Evolutionary conservation across 1,140 invertebrate species (phyloP).

Genomic region (Oncopeltus fasciatus): DNA sequence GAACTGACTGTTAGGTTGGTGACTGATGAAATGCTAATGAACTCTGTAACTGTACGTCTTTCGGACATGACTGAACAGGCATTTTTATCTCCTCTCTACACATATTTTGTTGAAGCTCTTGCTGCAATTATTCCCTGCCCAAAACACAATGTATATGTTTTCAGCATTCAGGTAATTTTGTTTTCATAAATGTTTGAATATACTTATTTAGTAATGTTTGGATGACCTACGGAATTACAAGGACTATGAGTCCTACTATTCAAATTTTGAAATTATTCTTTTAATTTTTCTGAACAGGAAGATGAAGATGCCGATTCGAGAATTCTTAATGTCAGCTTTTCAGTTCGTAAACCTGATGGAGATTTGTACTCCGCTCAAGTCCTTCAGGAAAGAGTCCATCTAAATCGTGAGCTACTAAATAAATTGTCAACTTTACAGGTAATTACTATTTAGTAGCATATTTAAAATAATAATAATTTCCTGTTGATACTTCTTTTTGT

Average conservation of each 20-base stretch:
- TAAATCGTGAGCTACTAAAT: conserved; percentile 72
- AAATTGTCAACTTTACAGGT: conserved; percentile 75
- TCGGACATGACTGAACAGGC: conserved; percentile 85
- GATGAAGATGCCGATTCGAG: conserved; percentile 65
- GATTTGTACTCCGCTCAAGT: conserved; percentile 78
- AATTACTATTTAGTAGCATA: conserved; percentile 18
- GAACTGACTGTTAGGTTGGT: conserved; percentile 76
- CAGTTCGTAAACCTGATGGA: conserved; percentile 62
- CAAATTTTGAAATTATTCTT: too few relatives aligned
- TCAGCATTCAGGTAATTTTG: conserved; percentile 63
- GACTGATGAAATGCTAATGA: conserved; percentile 86
- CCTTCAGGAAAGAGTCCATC: conserved; percentile 83
- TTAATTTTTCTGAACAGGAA: conserved; percentile 52
- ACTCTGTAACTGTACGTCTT: conserved; percentile 84
- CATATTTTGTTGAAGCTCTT: conserved; percentile 81
- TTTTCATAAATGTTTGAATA: not conserved
- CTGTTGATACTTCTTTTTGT: too few relatives aligned
- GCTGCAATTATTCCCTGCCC: conserved; percentile 83
- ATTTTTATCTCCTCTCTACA: conserved; percentile 79
- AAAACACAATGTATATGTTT: conserved; percentile 83
- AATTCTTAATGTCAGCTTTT: conserved; percentile 90
- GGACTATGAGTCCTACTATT: too few relatives aligned
- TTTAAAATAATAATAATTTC: not conserved
- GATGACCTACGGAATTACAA: too few relatives aligned
- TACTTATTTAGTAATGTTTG: too few relatives aligned